Percentiles rank a stretch among this genome's conserved stretches.
Evolutionary conservation across 2,113 vertebrate species (phyloP).

Genomic region (Odobenus rosmarus): DNA sequence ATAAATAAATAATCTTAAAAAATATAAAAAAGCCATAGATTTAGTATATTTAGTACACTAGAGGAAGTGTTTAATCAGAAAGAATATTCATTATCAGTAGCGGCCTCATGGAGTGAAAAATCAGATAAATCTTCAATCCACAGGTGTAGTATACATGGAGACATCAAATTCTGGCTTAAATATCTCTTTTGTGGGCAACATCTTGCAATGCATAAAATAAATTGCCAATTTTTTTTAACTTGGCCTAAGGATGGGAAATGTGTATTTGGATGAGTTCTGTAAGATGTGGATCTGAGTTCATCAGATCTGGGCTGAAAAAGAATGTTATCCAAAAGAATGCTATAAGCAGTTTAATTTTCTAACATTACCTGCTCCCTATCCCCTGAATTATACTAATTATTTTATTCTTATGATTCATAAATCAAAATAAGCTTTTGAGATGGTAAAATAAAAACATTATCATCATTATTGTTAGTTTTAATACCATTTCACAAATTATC

Average conservation of each 20-base stretch:
- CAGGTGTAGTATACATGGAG: neutral
- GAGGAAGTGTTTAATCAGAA: neutral
- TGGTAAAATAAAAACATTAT: neutral
- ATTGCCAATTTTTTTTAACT: neutral
- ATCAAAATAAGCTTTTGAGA: neutral
- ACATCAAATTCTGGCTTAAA: neutral
- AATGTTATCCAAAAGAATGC: neutral
- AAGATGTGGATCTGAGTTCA: neutral
- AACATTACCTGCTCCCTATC: neutral
- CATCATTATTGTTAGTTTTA: neutral
- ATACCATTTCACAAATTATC: neutral
- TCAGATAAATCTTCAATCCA: neutral
- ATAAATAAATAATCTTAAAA: neutral
- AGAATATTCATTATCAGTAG: neutral
- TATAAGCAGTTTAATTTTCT: neutral
- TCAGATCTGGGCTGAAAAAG: neutral
- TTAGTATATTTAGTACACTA: neutral
- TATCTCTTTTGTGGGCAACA: neutral
- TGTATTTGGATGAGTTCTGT: neutral
- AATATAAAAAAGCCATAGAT: neutral
- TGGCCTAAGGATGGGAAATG: neutral
- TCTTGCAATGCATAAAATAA: neutral
- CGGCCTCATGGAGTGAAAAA: neutral
- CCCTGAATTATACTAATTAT: neutral
- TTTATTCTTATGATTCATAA: neutral